phyloP scores from a whole-genome alignment of 2,113 vertebrate genomes.

The Pluvianellus socialis region DNA sequence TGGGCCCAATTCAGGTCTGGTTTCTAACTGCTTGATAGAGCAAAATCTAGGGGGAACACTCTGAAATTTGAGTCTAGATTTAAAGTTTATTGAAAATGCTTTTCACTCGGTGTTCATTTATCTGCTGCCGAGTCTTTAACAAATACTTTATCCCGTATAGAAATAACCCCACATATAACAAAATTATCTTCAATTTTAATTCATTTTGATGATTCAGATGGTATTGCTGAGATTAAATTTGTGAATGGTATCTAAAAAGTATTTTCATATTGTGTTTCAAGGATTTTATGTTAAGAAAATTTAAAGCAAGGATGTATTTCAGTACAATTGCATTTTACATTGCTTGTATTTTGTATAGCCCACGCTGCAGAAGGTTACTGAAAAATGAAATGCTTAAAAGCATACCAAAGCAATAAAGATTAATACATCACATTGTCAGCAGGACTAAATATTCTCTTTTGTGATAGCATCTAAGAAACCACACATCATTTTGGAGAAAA shows the following conservation, averaged over 20 bases:
- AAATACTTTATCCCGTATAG: background rate
- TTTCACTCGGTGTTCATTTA: background rate
- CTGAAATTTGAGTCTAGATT: background rate
- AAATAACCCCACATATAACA: background rate
- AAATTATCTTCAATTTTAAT: background rate
- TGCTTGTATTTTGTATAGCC: background rate
- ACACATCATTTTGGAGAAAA: background rate
- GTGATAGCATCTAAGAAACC: background rate
- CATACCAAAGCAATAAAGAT: background rate
- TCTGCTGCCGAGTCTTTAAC: background rate
- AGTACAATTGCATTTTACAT: background rate
- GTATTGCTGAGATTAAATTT: background rate
- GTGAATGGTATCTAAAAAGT: background rate
- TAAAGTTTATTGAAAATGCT: background rate
- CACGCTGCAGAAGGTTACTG: background rate
- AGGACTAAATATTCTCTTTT: background rate
- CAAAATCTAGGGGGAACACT: background rate
- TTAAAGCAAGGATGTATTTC: background rate
- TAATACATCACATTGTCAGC: background rate
- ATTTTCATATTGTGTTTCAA: background rate
- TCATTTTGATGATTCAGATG: background rate
- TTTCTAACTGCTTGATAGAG: background rate
- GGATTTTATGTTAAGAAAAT: background rate
- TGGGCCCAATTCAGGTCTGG: background rate
- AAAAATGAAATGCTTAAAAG: background rate